Conservation (phyloP, 2,797 vertebrate genomes). For the Scyliorhinus canicula region DNA sequence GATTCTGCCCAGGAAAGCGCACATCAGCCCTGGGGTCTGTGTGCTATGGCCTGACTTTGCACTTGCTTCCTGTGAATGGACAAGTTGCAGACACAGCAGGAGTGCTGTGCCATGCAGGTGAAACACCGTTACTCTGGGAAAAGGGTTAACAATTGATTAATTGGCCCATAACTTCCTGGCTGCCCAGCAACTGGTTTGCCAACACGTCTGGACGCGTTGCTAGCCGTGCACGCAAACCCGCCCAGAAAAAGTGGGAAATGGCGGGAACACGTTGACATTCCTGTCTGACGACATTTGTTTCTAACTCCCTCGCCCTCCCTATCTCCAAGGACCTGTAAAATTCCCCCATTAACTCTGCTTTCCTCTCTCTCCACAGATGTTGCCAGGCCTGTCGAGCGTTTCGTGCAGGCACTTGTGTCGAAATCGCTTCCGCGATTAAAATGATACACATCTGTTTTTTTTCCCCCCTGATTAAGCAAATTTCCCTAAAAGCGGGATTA, state of each 20-base stretch:
- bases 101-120: neutral
- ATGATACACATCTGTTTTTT: neutral
- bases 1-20: no score
- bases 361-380: neutral
- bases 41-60: neutral
- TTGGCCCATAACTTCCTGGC: no score
- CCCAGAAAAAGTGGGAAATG: neutral
- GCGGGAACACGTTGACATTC: neutral
- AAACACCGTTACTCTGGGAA: neutral
- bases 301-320: no score
- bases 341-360: neutral
- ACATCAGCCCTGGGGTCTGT: no score
- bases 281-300: neutral
- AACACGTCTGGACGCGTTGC: no score
- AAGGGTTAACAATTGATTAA: neutral
- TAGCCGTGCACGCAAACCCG: neutral
- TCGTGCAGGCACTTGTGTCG: neutral
- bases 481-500: neutral
- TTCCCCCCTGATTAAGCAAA: neutral
- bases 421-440: neutral
- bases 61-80: neutral
- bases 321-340: no score
- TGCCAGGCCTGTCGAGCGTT: neutral
- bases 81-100: neutral
- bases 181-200: neutral